Conservation (phyloP, 1,140 invertebrate species). For the Leptestheria dahalacensis region DNA sequence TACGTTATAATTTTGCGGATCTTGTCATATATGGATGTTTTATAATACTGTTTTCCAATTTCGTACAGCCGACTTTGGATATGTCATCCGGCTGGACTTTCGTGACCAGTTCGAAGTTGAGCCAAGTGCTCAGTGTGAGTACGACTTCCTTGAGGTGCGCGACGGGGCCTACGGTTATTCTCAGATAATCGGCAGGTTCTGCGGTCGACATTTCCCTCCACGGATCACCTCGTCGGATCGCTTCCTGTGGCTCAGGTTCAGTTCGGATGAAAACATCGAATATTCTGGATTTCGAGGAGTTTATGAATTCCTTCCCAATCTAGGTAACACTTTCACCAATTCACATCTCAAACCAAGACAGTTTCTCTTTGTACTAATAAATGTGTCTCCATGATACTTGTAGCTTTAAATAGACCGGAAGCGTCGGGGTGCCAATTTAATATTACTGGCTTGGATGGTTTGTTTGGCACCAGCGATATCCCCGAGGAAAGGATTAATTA, state of each 20-base stretch:
- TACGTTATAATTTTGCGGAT: no score
- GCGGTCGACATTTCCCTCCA: slow-evolving; percentile 59
- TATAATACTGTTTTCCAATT: background rate
- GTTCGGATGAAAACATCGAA: slow-evolving; percentile 68
- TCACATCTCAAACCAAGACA: background rate
- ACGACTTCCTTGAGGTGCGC: slow-evolving; percentile 67
- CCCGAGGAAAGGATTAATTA: slow-evolving; percentile 33
- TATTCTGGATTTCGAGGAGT: slow-evolving; percentile 66
- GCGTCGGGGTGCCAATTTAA: slow-evolving; percentile 36
- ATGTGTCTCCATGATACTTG: background rate
- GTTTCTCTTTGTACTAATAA: background rate
- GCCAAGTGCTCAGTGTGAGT: slow-evolving; percentile 51
- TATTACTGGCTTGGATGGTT: slow-evolving; percentile 32
- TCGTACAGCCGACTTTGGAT: slow-evolving; percentile 55
- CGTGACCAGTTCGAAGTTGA: slow-evolving; percentile 65
- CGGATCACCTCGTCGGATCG: slow-evolving; percentile 56
- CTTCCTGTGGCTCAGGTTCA: slow-evolving; percentile 68
- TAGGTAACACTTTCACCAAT: slow-evolving; percentile 22
- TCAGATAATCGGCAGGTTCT: slow-evolving; percentile 47
- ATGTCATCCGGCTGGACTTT: slow-evolving; percentile 63
- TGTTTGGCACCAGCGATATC: slow-evolving; percentile 38
- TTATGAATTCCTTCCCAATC: slow-evolving; percentile 41
- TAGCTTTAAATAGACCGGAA: slow-evolving; percentile 31
- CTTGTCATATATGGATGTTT: no score
- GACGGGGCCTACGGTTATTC: slow-evolving; percentile 76